Percentiles rank a stretch among this genome's conserved stretches.
phyloP scores from a whole-genome alignment of 2,797 vertebrate genomes.

The Sebastes nivosus region DNA sequence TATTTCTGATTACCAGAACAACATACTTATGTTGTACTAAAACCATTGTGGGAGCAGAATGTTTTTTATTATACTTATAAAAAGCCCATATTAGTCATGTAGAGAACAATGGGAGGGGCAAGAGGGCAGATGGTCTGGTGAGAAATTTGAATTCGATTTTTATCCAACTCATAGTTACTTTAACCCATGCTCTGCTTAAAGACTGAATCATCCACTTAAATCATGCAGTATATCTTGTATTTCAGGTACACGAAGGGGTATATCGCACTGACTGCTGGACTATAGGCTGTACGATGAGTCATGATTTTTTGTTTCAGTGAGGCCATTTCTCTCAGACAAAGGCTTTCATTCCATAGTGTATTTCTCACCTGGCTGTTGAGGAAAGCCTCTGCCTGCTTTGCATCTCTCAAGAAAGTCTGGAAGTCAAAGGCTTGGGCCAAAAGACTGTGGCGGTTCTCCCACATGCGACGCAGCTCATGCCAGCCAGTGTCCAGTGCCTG shows the following conservation, averaged over 20 bases:
- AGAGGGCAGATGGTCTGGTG: neutral
- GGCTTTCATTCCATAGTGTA: neutral
- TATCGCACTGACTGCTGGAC: neutral
- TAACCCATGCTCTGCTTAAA: neutral
- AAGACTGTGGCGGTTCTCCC: slow-evolving; percentile 92
- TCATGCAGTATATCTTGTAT: neutral
- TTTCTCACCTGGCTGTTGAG: slow-evolving; percentile 93
- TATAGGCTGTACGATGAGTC: neutral
- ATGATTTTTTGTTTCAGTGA: neutral
- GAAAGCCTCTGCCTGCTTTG: slow-evolving; percentile 92
- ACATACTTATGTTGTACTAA: neutral
- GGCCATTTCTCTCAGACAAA: neutral
- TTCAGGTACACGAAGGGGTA: neutral
- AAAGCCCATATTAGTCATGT: neutral
- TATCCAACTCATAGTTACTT: neutral
- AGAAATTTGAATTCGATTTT: neutral
- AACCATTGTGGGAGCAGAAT: neutral
- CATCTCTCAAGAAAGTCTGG: slow-evolving; percentile 93
- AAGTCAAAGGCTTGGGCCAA: slow-evolving; percentile 91
- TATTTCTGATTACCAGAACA: neutral
- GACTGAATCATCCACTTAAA: neutral
- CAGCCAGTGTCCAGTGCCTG: slow-evolving; percentile 93
- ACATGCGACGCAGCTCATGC: slow-evolving; percentile 93
- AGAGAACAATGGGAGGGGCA: neutral
- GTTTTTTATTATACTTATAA: too few species aligned